phyloP scores from a whole-genome alignment of 2,888 invertebrate species.

The Lasioglossum morio region DNA sequence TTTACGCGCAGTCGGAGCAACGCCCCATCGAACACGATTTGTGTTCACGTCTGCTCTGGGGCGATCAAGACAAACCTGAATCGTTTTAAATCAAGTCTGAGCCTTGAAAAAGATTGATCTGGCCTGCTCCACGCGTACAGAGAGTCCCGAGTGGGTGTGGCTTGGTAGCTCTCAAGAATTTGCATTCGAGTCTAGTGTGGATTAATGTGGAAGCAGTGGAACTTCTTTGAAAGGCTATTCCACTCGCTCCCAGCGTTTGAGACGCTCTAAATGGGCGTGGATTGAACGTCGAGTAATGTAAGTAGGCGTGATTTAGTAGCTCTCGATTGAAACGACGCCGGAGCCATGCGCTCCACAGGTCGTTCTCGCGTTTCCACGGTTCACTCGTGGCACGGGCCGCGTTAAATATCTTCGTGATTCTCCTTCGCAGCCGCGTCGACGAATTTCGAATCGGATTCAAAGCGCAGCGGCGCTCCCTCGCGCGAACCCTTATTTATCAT shows the following conservation, averaged over 20 bases:
- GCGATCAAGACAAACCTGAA: background rate
- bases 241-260: background rate
- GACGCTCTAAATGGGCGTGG: background rate
- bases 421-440: background rate
- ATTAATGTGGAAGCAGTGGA: too few species aligned
- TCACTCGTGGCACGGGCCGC: background rate
- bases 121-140: too few species aligned
- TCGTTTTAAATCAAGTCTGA: background rate
- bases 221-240: background rate
- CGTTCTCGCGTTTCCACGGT: background rate
- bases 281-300: background rate
- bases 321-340: background rate
- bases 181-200: too few species aligned
- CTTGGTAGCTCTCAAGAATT: too few species aligned
- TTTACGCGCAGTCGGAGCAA: background rate
- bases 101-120: too few species aligned
- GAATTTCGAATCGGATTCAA: background rate
- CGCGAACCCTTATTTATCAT: background rate
- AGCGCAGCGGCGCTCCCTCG: background rate
- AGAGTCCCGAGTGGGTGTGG: too few species aligned
- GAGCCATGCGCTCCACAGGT: background rate
- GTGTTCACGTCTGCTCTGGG: background rate
- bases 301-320: background rate
- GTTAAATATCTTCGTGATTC: background rate
- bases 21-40: background rate